Base-by-base conservation (phyloP, 2,888 invertebrate genomes). In the Thalpophila matura region DNA sequence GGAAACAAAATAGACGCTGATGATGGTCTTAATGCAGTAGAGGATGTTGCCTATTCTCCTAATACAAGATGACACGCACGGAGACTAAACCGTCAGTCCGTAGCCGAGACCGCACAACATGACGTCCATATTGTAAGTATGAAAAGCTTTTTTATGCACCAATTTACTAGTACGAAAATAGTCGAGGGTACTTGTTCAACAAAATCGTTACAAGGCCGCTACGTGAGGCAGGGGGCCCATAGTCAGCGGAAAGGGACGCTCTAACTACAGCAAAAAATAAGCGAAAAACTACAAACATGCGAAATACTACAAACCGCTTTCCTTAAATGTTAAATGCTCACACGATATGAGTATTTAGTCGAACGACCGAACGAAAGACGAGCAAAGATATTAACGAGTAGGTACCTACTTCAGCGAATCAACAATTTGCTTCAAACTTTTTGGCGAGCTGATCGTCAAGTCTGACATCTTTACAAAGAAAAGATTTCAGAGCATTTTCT, bases 131-230 rank as follows among this genome's bases (percentile, higher is more conserved):
- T 42, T 54, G 24, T 42, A 59, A 55, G 46, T 27, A 22, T 55
- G 4, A 69, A 49, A 51, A 51, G 31, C 47, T 57, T 61, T 61
- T 68, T 40, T 45, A 56, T 62, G 40, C 49, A 58, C 22, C 66
- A 62, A 62, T 61, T 38, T 56, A 26, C 20, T 42, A 50, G 20
- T 56, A 61, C 20, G 27, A 66, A 81, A 77, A 74, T 74, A 79
- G 61, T 59, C 54, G 66, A 47, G 59, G 68, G 76, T 79, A 77
- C 74, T 67, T 69, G 66, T 70, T 58, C 42, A 76, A 72, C 68
- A 64, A 74, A 84, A 81, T 77, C 66, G 69, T 77, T 74, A 77
- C 82, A 83, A 81, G 81, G 79, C 66, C 80, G 67, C 42, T 46
- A 49, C 33, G 12, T 56, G 42, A 47, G 18, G 64, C 38, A 29